Percentiles rank a stretch among this genome's conserved stretches.
Evolutionary conservation across 2,797 vertebrate genomes (phyloP).

Genomic region (Onychomys arenicola): DNA sequence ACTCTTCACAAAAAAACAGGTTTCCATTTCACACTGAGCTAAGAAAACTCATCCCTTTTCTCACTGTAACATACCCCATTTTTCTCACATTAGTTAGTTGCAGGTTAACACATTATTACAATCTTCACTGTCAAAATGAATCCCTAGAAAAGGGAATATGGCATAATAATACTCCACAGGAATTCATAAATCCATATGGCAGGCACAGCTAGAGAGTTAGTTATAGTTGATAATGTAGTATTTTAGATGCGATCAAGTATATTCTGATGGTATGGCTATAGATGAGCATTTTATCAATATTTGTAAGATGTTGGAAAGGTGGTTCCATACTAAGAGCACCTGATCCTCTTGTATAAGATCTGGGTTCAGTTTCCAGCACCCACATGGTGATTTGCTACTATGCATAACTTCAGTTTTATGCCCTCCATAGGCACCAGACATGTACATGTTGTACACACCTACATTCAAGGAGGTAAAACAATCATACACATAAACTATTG

Average conservation of each 20-base stretch:
- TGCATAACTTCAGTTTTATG: background rate
- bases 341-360: background rate
- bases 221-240: background rate
- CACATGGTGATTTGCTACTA: background rate
- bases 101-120: constrained; percentile 61
- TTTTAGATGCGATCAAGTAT: background rate
- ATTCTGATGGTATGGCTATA: background rate
- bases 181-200: constrained; percentile 32
- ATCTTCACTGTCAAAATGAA: constrained; percentile 57
- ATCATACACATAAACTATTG: background rate
- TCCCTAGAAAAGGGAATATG: constrained; percentile 51
- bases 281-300: background rate
- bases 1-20: background rate
- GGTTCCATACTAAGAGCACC: background rate
- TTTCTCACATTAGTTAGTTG: constrained; percentile 15
- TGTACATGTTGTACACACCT: background rate
- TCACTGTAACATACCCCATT: background rate
- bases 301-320: background rate
- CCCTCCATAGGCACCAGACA: background rate
- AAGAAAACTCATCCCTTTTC: background rate
- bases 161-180: constrained; percentile 55
- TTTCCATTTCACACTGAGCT: background rate
- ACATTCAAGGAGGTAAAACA: background rate
- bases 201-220: constrained; percentile 37
- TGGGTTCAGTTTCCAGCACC: background rate